Evolutionary conservation across 2,888 invertebrate genomes (phyloP).

Genomic region (Chrysopilus asiliformis): DNA sequence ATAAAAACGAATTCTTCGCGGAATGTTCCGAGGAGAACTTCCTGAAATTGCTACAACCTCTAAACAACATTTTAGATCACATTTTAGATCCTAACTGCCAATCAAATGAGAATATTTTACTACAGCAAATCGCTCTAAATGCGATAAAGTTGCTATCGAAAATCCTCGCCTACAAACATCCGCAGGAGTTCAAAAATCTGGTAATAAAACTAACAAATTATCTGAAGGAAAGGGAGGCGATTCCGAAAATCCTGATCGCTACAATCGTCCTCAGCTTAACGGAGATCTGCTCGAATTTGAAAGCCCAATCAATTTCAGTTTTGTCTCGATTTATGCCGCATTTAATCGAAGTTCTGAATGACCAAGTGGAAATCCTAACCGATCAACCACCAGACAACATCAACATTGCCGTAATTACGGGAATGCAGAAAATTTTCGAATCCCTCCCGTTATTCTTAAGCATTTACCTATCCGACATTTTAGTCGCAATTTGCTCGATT

Average conservation of each 20-base stretch:
- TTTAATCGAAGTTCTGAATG: conserved; percentile 51
- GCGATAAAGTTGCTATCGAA: conserved; percentile 73
- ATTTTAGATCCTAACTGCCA: conserved; percentile 34
- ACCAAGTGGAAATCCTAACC: conserved; percentile 41
- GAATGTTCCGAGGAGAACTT: conserved; percentile 41
- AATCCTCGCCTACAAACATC: conserved; percentile 50
- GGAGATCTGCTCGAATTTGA: conserved; percentile 61
- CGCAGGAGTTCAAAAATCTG: conserved; percentile 55
- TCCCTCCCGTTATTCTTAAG: conserved; percentile 72
- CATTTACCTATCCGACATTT: conserved; percentile 62
- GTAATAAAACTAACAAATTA: conserved; percentile 50
- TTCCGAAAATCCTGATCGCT: conserved; percentile 43
- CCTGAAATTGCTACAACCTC: conserved; percentile 44
- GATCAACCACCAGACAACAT: conserved; percentile 26
- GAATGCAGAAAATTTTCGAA: conserved; percentile 69
- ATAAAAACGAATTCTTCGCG: conserved; percentile 46
- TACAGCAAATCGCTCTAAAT: conserved; percentile 71
- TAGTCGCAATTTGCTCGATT: conserved; percentile 46
- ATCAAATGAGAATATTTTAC: conserved; percentile 47
- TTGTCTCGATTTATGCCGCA: conserved; percentile 71
- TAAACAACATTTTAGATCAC: conserved; percentile 45
- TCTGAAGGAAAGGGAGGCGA: conserved; percentile 21
- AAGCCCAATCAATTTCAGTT: conserved; percentile 58
- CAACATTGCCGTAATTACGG: conserved; percentile 45
- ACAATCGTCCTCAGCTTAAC: conserved; percentile 64